Evolutionary conservation across 64 coral and sea anemone species (phyloP), one percentile per base, ranked within the genome.

Genomic region (Acropora yongei): DNA sequence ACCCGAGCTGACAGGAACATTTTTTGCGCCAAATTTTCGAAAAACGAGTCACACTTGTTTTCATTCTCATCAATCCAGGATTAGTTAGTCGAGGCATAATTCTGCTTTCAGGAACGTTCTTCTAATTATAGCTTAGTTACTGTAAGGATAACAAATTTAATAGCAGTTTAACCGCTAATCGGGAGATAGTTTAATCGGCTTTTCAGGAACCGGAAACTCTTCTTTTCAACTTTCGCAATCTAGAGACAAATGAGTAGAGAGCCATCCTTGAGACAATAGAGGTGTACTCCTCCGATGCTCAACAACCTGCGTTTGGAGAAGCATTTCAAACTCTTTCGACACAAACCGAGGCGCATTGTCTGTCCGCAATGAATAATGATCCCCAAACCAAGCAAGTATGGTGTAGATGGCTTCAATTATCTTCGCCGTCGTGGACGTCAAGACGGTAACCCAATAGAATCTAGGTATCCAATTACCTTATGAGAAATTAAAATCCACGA

Each of bases 281-380:
- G 40, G 55, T 1, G 43, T 69, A 17, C 41, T 46, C 30, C 18
- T 72, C 17, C 17, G 13, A 2, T 71, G 60, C 18, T 86, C 63
- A 68, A 72, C 20, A 72, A 41, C 17, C 67, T 87, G 43, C 67
- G 48, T 68, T 11, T 41, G n/a, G 7, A 87, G 84, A 49, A 87
- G 73, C 41, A 11, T 49, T 63, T 87, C 40, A 49, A 87, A 87
- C 41, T 87, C 60, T 40, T 68, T 41, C 2, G 0, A 88, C 67
- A 45, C 45, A 75, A 88, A 88, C 47, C 57, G 69, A 20, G 86
- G 86, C 47, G 71, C 86, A 39, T 88, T 88, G 86, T 88, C 86
- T 49, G 83, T 47, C 72, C 20, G 47, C 43, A 88, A 11, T n/a
- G 86, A 50, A 55, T 30, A 76, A 74, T 69, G 68, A 73, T 74